phyloP scores from a whole-genome alignment of 2,113 vertebrate genomes.

The Alethe diademata region DNA sequence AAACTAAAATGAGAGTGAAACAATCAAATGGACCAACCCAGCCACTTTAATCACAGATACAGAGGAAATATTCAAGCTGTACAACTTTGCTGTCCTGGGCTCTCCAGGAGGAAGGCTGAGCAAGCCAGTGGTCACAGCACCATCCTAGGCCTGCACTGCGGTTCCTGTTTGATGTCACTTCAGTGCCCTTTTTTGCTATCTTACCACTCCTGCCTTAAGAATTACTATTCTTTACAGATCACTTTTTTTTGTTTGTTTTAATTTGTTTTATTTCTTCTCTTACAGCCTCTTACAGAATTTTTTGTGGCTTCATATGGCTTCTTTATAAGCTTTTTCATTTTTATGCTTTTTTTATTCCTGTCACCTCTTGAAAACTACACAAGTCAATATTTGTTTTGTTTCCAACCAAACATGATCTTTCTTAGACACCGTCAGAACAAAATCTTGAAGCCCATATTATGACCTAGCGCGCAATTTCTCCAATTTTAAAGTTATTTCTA shows the following conservation, averaged over 20 bases:
- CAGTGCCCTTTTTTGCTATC: fast-evolving
- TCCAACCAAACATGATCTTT: background rate
- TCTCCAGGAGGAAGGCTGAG: background rate
- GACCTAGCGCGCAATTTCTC: background rate
- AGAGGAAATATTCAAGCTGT: background rate
- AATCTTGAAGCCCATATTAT: background rate
- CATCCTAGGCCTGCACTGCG: fast-evolving
- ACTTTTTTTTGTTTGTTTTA: background rate
- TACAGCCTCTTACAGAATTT: background rate
- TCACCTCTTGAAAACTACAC: background rate
- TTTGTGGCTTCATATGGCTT: background rate
- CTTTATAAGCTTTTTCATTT: background rate
- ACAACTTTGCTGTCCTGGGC: fast-evolving
- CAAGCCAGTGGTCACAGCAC: fast-evolving
- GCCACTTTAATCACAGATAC: background rate
- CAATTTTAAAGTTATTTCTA: background rate
- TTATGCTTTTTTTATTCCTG: background rate
- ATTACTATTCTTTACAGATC: background rate
- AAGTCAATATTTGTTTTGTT: background rate
- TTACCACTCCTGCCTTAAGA: background rate
- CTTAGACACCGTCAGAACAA: background rate
- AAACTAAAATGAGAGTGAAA: background rate
- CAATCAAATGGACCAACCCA: background rate
- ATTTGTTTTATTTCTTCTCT: background rate
- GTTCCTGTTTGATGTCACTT: background rate